Conservation (phyloP, 1,140 invertebrate species). For the Nomia melanderi region DNA sequence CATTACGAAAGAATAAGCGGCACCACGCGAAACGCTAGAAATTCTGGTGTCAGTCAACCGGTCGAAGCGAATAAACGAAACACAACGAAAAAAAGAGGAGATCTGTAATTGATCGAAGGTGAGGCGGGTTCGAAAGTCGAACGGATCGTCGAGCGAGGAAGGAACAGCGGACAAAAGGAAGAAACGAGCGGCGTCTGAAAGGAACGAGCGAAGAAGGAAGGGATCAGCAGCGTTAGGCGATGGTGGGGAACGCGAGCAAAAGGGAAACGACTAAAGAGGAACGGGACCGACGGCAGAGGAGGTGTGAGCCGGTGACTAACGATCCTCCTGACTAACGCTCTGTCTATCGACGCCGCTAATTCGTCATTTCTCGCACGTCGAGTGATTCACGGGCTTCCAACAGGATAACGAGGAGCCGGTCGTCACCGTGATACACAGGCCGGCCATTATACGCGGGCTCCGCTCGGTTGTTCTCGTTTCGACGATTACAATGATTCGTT, state of each 20-base stretch:
- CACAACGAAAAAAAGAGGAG: too few species aligned
- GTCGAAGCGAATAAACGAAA: too few species aligned
- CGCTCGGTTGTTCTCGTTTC: conserved; percentile 61
- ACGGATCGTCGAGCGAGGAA: not conserved
- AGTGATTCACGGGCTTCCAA: conserved; percentile 70
- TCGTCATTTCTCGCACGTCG: conserved; percentile 67
- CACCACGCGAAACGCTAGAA: too few species aligned
- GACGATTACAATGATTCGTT: conserved; percentile 65
- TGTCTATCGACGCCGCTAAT: conserved; percentile 70
- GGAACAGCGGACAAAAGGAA: too few species aligned
- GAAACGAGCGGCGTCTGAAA: too few species aligned
- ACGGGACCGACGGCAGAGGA: conserved; percentile 20
- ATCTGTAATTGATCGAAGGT: not conserved
- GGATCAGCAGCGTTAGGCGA: too few species aligned
- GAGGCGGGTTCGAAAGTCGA: not conserved
- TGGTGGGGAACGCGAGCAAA: not conserved
- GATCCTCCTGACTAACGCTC: conserved; percentile 67
- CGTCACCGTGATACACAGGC: conserved; percentile 69
- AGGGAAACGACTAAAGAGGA: conserved; percentile 14
- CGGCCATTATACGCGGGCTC: conserved; percentile 68
- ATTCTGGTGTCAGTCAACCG: too few species aligned
- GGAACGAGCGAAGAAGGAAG: too few species aligned
- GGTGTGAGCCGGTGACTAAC: conserved; percentile 58
- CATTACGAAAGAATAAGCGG: too few species aligned
- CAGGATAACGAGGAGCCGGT: conserved; percentile 71